Percentiles rank a stretch among this genome's conserved stretches.
Conservation (phyloP, 2,113 vertebrate species). For the Datnioides undecimradiatus region DNA sequence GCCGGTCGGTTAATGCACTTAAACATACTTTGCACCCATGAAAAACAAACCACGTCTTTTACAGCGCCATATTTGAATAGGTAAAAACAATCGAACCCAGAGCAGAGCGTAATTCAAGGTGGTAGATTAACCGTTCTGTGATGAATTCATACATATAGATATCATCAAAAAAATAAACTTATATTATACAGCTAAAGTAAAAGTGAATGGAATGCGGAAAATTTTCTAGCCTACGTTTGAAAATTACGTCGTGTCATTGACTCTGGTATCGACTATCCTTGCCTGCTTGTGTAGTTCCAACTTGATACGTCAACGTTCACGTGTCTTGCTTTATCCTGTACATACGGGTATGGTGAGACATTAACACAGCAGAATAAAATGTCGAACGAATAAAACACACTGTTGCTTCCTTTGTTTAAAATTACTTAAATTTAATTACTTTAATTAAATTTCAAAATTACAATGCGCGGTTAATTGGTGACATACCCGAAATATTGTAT, state of each 20-base stretch:
- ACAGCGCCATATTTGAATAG: slow-evolving; percentile 80
- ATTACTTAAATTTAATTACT: too few species aligned
- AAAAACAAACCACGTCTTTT: slow-evolving; percentile 73
- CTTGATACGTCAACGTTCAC: neutral
- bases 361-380: neutral
- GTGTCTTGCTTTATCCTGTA: slow-evolving; percentile 27
- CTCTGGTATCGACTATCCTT: slow-evolving; percentile 46
- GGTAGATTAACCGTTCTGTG: neutral
- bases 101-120: neutral
- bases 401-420: too few species aligned
- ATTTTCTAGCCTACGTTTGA: accelerated
- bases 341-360: neutral
- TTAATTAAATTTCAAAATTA: too few species aligned
- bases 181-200: accelerated
- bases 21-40: slow-evolving; percentile 80
- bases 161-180: accelerated
- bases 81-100: slow-evolving; percentile 52
- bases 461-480: too few species aligned
- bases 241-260: slow-evolving; percentile 31
- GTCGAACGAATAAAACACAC: too few species aligned
- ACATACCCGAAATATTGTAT: too few species aligned
- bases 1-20: slow-evolving; percentile 81
- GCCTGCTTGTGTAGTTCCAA: slow-evolving; percentile 23
- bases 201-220: accelerated
- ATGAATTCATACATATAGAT: neutral